Conservation (phyloP, 2,888 invertebrate species). For the Stenurella melanura region DNA sequence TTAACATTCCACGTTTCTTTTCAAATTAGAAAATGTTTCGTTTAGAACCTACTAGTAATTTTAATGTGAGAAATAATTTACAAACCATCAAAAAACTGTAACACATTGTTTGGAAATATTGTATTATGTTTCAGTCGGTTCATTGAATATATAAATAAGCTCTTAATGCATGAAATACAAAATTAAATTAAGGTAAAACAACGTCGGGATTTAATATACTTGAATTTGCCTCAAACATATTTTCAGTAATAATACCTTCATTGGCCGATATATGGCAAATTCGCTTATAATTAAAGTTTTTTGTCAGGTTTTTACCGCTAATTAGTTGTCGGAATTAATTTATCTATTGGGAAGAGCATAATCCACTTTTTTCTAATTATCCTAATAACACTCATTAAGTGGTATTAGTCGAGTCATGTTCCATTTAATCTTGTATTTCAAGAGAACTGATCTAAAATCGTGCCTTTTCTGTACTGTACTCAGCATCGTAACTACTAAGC, state of each 20-base stretch:
- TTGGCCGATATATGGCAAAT: background rate
- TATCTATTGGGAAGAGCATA: background rate
- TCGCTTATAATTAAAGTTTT: background rate
- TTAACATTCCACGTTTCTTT: slow-evolving; percentile 1
- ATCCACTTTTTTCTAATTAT: background rate
- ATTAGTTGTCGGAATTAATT: slow-evolving; percentile 2
- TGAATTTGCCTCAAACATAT: slow-evolving; percentile 6
- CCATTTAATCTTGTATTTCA: background rate
- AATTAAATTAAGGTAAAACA: background rate
- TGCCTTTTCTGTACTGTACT: background rate
- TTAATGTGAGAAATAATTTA: slow-evolving; percentile 6
- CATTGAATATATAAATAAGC: background rate
- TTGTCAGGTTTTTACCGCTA: background rate
- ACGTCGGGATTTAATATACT: background rate
- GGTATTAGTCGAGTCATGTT: background rate
- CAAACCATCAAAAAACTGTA: background rate
- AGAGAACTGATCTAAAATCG: background rate
- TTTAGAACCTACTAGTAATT: background rate
- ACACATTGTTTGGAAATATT: background rate
- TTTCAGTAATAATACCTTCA: background rate
- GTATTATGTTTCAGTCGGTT: background rate
- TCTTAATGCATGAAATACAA: background rate
- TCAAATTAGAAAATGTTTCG: background rate
- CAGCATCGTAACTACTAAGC: background rate
- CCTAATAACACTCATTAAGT: background rate